A percentile compares a stretch with the other conserved stretches of the same genome.
Evolutionary conservation across 2,797 vertebrate genomes (phyloP).

Genomic region (Buphagus erythrorhynchus): DNA sequence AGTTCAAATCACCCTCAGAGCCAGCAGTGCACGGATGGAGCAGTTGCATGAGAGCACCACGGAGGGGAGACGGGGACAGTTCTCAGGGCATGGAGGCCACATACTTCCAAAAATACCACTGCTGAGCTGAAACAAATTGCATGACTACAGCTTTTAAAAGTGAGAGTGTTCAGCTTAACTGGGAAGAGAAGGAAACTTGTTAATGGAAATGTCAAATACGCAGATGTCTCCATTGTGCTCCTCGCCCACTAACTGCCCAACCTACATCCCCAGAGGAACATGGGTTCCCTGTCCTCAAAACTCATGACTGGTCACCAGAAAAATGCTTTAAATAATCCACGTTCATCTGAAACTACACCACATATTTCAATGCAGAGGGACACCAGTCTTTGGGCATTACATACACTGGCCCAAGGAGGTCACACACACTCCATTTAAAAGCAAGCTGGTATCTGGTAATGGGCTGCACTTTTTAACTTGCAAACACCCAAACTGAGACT

Average conservation of each 20-base stretch:
- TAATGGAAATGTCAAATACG: background rate
- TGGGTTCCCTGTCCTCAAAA: background rate
- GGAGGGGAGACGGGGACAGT: background rate
- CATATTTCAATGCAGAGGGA: background rate
- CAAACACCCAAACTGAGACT: background rate
- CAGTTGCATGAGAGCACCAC: background rate
- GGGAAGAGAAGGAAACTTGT: background rate
- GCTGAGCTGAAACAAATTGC: background rate
- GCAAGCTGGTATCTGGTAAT: background rate
- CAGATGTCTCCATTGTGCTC: background rate
- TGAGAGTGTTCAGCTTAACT: background rate
- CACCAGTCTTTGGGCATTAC: accelerated
- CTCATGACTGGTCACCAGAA: background rate
- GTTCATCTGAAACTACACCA: background rate
- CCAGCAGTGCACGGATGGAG: background rate
- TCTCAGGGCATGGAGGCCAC: background rate
- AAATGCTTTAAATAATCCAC: background rate
- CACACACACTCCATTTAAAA: background rate
- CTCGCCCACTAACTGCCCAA: background rate
- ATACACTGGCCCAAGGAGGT: background rate
- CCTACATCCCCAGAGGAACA: background rate
- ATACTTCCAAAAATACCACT: background rate
- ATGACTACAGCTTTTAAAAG: background rate
- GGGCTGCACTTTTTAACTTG: background rate
- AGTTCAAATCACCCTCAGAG: background rate